Base-by-base conservation (phyloP, 2,888 invertebrate species). In the Stenichneumon culpator region DNA sequence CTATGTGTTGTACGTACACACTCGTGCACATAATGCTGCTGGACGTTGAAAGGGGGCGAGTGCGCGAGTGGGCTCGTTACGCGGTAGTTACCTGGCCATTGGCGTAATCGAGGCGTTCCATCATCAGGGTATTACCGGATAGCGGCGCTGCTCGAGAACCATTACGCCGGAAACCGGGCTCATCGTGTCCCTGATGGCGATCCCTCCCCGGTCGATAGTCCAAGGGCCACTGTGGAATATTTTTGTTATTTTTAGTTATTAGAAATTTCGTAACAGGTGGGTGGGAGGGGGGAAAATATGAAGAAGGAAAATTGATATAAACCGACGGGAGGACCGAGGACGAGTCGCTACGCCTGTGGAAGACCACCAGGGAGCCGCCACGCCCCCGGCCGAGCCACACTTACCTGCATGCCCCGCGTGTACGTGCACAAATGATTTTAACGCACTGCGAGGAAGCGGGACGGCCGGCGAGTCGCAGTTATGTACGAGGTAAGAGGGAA, bases 351-450 rank as follows among this genome's bases (percentile, higher is more conserved):
- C 86, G 86, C 86, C 87, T 85, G 83, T 88, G 92, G 90, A 86
- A 90, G 93, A 93, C 93, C 93, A 93, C 93, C 93, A 92, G 91
- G 92, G 90, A 92, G 93, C 91, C 90, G 93, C 91, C 92, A 93
- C 93, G 93, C 92, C 90, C 90, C 90, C 90, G 87, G 88, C 79
- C 86, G 81, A 87, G 90, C 89, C 91, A 88, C 90, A 90, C 90
- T 91, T 82, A 78, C 86, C 87, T 89, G 88, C 87, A 89, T 89
- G 88, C 89, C 84, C 67, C 70, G 70, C 22, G 52, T 79, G 60
- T 86, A 84, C 86, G 83, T 74, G 84, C 87, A 88, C 88, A 87
- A 90, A 90, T 88, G 89, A 90, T 89, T 91, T 88, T 86, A 88
- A 89, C 89, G 87, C 87, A 87, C 78, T 79, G 88, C 63, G 85